A percentile compares a stretch with the other conserved stretches of the same genome.
phyloP scores from a whole-genome alignment of 23 tunicate genomes.

The Styela plicata region DNA sequence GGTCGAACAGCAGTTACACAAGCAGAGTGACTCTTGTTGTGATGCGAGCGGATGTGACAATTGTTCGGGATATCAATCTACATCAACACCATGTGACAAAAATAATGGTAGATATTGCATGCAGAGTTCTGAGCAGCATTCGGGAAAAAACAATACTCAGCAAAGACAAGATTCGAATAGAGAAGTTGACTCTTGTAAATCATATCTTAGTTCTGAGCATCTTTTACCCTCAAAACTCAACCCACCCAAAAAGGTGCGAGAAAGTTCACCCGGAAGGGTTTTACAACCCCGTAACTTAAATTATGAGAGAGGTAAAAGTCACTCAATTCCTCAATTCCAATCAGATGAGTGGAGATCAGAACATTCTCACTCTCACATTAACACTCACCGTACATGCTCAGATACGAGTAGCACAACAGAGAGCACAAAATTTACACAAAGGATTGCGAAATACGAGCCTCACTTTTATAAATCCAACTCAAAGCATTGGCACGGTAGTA shows the following conservation, averaged over 20 bases:
- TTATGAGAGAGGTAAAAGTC: neutral
- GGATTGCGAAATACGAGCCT: conserved; percentile 65
- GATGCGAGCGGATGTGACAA: conserved; percentile 20
- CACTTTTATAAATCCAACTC: conserved; percentile 60
- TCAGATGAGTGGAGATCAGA: neutral
- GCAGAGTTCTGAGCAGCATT: neutral
- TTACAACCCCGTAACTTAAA: neutral
- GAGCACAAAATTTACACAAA: neutral
- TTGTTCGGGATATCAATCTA: conserved; percentile 13
- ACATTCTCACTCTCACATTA: neutral
- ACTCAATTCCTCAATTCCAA: neutral
- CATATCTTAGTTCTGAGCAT: conserved; percentile 22
- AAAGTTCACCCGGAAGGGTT: conserved; percentile 6
- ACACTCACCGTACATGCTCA: neutral
- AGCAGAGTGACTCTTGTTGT: neutral
- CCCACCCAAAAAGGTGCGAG: conserved; percentile 16
- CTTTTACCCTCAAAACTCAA: conserved; percentile 26
- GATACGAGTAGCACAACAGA: neutral
- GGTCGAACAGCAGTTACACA: neutral
- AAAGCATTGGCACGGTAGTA: conserved; percentile 38
- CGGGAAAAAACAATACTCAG: neutral
- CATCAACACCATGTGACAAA: neutral
- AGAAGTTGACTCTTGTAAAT: conserved; percentile 11
- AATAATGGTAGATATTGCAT: neutral
- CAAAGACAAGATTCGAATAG: neutral